Conservation (phyloP, 37 sponge, comb jelly and placozoan genomes). For the Ianthella basta region DNA sequence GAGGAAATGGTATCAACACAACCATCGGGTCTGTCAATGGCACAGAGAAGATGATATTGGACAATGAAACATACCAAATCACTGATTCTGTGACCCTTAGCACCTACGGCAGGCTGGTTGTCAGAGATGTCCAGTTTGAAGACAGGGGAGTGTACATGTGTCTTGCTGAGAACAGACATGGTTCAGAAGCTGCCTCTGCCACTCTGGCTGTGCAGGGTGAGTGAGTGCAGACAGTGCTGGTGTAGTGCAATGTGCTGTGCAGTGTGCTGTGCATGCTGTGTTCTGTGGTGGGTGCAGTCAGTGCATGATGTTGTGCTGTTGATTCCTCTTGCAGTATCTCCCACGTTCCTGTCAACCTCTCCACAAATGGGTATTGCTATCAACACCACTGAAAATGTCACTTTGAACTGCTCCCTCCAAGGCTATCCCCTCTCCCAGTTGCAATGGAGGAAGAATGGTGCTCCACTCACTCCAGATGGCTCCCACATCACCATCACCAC, state of each 20-base stretch:
- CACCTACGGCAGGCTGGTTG: constrained; percentile 52
- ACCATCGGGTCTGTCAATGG: neutral
- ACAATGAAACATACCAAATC: neutral
- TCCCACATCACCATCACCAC: neutral
- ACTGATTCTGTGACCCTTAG: neutral
- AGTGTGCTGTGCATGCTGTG: neutral
- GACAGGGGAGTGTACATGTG: constrained; percentile 73
- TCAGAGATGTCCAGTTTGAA: constrained; percentile 45
- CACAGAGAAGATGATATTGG: neutral
- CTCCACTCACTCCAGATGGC: neutral
- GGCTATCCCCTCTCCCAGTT: constrained; percentile 1
- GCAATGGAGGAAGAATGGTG: neutral
- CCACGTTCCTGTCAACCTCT: neutral
- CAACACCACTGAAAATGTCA: neutral
- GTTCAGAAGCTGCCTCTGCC: constrained; percentile 11
- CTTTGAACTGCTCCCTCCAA: neutral
- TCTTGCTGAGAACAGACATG: constrained; percentile 41
- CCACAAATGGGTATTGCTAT: neutral
- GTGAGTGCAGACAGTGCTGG: constrained; percentile 16
- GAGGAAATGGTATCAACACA: neutral
- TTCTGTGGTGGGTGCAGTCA: too few relatives aligned
- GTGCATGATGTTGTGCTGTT: too few relatives aligned
- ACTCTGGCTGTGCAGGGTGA: constrained; percentile 76
- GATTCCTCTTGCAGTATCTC: constrained; percentile 1
- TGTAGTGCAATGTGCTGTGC: neutral